Conservation (phyloP, 2,888 invertebrate species). For the Kryphioiulus occultus region DNA sequence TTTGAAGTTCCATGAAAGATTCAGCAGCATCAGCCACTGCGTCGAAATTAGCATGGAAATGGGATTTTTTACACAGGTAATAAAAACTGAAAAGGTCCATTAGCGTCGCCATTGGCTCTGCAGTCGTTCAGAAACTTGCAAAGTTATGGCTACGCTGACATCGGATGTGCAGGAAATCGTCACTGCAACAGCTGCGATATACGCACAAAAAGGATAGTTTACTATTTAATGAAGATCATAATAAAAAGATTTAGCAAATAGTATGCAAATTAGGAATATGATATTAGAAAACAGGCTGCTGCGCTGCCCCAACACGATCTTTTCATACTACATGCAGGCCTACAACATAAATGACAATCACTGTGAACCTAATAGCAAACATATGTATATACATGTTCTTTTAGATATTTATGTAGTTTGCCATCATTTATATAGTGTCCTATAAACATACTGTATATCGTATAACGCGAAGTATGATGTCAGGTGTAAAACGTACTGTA, state of each 20-base stretch:
- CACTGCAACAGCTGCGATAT: neutral
- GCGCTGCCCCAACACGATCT: neutral
- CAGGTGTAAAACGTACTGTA: no score
- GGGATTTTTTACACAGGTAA: neutral
- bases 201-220: neutral
- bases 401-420: no score
- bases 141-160: neutral
- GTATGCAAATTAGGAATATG: neutral
- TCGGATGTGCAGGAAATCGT: neutral
- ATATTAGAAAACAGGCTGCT: neutral
- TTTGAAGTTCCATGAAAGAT: neutral
- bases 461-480: no score
- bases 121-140: neutral
- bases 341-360: neutral
- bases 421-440: no score
- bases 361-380: neutral
- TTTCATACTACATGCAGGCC: neutral
- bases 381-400: no score
- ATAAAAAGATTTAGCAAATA: neutral
- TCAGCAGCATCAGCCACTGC: neutral
- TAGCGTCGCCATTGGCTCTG: neutral
- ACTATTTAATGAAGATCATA: neutral
- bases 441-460: no score
- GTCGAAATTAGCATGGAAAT: conserved; percentile 5
- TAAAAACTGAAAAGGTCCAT: neutral